Evolutionary conservation across 2,797 vertebrate genomes (phyloP).

Genomic region (Sarcophilus harrisii): DNA sequence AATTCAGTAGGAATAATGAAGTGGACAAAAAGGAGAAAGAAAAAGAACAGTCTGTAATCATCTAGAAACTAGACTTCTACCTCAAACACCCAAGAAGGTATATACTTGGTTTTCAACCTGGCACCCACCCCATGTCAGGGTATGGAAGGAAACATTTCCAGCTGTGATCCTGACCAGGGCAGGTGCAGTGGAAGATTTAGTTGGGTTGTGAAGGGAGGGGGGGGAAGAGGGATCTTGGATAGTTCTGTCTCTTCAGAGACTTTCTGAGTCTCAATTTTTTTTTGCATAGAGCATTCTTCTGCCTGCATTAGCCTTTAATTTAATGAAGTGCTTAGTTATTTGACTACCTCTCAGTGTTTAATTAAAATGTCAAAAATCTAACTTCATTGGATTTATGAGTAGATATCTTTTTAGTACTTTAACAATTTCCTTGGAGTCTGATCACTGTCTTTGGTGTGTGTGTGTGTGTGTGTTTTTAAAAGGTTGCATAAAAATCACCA

Average conservation of each 20-base stretch:
- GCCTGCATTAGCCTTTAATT: background rate
- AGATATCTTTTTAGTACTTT: background rate
- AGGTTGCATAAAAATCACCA: background rate
- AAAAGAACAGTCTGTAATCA: background rate
- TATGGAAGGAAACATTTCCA: background rate
- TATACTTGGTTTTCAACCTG: background rate
- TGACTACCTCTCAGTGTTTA: background rate
- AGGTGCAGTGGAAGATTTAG: background rate
- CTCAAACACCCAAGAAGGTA: background rate
- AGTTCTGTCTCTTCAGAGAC: background rate
- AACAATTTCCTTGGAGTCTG: background rate
- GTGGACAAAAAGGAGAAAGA: background rate
- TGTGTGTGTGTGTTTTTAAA: background rate
- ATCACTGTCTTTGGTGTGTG: background rate
- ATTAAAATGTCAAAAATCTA: background rate
- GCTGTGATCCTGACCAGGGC: background rate
- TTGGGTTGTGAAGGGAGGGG: background rate
- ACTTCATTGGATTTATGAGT: background rate
- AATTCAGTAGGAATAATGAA: background rate
- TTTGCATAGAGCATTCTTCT: background rate
- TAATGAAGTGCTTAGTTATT: background rate
- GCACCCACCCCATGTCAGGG: background rate
- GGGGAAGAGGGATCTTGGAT: background rate
- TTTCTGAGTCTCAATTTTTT: background rate
- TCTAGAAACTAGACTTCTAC: background rate